A percentile compares a stretch with the other conserved stretches of the same genome.
Evolutionary conservation across 2,113 vertebrate genomes (phyloP).

Genomic region (Pseudorasbora parva): DNA sequence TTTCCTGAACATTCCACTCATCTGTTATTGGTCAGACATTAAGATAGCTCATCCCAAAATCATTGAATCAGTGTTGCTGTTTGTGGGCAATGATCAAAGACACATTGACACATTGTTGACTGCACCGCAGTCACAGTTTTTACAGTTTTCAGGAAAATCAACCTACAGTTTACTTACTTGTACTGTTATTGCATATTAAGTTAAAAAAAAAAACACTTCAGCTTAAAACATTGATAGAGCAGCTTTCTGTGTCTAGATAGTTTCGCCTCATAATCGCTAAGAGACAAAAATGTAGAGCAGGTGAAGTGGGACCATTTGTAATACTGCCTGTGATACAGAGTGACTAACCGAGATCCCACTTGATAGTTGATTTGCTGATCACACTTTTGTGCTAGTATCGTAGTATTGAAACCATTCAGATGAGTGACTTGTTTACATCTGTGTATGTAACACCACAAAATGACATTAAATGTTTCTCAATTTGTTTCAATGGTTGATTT

Average conservation of each 20-base stretch:
- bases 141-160: neutral
- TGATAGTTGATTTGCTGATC: neutral
- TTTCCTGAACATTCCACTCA: neutral
- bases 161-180: neutral
- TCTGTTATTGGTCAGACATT: neutral
- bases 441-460: neutral
- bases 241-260: neutral
- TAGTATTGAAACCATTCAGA: neutral
- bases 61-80: neutral
- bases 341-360: neutral
- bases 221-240: neutral
- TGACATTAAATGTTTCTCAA: neutral
- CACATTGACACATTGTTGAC: neutral
- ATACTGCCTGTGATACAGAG: neutral
- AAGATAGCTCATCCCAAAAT: neutral
- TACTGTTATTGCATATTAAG: neutral
- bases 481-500: too few relatives aligned
- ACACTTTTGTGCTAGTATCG: neutral
- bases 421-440: neutral
- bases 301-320: slow-evolving; percentile 22
- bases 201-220: too few relatives aligned
- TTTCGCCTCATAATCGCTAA: neutral
- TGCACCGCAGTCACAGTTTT: neutral
- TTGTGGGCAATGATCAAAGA: neutral
- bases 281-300: slow-evolving; percentile 43